Conservation (phyloP, 2,797 vertebrate species). For the Karalla daura region DNA sequence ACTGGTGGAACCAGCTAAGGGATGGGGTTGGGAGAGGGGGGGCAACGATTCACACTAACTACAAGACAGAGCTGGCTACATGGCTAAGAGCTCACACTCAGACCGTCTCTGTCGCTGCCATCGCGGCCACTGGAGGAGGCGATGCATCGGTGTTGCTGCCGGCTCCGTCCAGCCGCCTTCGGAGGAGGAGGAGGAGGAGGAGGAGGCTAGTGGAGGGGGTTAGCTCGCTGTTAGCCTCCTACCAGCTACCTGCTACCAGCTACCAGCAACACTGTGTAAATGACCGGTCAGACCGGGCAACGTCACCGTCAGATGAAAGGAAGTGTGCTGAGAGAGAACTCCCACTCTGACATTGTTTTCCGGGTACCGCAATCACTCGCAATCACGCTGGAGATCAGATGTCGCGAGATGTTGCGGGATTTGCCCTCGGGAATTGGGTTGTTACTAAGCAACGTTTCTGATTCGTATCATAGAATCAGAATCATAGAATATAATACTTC, state of each 20-base stretch:
- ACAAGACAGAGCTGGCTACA: constrained; percentile 57
- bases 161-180: constrained; percentile 43
- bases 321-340: constrained; percentile 14
- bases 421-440: not conserved
- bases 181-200: constrained; percentile 36
- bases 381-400: not conserved
- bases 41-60: constrained; percentile 58
- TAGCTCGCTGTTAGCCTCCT: constrained; percentile 43
- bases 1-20: constrained; percentile 51
- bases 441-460: too few relatives aligned
- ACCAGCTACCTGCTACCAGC: constrained; percentile 36
- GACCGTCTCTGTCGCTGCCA: constrained; percentile 70
- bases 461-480: too few relatives aligned
- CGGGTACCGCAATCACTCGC: not conserved
- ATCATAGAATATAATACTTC: too few relatives aligned
- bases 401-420: constrained; percentile 13
- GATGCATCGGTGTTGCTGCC: constrained; percentile 58
- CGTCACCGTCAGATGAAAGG: constrained; percentile 50
- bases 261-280: constrained; percentile 27
- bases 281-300: constrained; percentile 41
- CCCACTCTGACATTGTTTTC: constrained; percentile 55
- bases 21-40: too few relatives aligned
- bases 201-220: constrained; percentile 32
- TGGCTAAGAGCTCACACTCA: constrained; percentile 59
- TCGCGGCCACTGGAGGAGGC: constrained; percentile 59